Conservation (phyloP, 2,797 vertebrate species). For the Sebastes diaconus region DNA sequence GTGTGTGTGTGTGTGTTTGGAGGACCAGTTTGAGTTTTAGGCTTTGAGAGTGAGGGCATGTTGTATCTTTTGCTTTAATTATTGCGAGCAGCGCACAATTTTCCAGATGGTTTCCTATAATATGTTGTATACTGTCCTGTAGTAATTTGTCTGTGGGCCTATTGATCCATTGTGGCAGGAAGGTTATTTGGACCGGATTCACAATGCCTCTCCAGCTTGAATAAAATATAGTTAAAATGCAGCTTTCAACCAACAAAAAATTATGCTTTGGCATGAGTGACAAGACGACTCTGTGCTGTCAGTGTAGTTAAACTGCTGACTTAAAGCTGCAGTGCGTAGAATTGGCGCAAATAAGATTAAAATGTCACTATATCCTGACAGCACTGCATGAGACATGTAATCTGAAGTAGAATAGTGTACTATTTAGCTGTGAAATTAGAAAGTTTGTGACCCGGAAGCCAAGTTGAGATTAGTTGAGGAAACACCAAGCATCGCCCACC, state of each 20-base stretch:
- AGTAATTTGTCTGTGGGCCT: background rate
- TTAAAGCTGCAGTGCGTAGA: background rate
- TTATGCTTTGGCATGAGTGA: background rate
- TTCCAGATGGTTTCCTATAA: background rate
- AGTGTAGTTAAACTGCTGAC: background rate
- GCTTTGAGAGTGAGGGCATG: background rate
- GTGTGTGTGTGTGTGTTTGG: background rate
- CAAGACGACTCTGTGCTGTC: background rate
- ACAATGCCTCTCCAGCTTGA: background rate
- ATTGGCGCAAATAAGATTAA: too few relatives aligned
- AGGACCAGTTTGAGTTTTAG: conserved; percentile 2
- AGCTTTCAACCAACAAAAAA: background rate
- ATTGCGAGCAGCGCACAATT: background rate
- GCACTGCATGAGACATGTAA: too few relatives aligned
- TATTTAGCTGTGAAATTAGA: too few relatives aligned
- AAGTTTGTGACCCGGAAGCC: too few relatives aligned
- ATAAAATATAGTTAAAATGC: conserved; percentile 1
- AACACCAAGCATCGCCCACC: too few relatives aligned
- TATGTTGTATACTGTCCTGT: background rate
- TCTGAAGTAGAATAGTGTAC: too few relatives aligned
- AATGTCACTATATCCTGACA: too few relatives aligned
- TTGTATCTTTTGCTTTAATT: background rate
- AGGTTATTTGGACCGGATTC: background rate
- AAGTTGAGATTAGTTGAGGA: too few relatives aligned
- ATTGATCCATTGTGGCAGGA: background rate